Conservation (phyloP, 1,140 invertebrate species). For the Thaumetopoea pityocampa region DNA sequence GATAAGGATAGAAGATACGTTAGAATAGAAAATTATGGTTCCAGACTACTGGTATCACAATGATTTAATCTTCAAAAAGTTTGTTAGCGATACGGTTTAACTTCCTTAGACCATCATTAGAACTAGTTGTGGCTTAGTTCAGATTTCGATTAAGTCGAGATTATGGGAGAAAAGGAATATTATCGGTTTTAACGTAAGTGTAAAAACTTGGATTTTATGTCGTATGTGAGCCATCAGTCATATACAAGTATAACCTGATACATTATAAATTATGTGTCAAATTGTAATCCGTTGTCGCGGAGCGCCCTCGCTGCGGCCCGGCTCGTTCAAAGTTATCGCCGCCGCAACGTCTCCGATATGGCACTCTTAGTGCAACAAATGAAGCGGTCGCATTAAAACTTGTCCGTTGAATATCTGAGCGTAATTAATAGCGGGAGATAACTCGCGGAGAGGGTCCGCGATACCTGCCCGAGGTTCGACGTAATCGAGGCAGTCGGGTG, state of each 20-base stretch:
- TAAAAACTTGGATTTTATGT: slow-evolving; percentile 35
- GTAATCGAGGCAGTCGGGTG: slow-evolving; percentile 55
- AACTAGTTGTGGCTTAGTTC: no score
- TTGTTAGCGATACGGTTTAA: no score
- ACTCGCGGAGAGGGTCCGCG: slow-evolving; percentile 50
- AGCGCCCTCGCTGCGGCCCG: neutral
- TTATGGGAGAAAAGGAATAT: no score
- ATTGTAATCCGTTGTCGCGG: slow-evolving; percentile 15
- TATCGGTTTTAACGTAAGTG: no score
- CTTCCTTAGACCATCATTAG: no score
- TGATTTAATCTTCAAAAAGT: no score
- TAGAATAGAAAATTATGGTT: no score
- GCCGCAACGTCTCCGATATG: slow-evolving; percentile 58
- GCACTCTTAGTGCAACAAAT: slow-evolving; percentile 66
- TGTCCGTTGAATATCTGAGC: slow-evolving; percentile 64
- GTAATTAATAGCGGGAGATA: slow-evolving; percentile 73
- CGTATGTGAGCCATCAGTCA: slow-evolving; percentile 44
- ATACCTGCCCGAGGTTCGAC: slow-evolving; percentile 43
- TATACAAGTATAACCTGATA: slow-evolving; percentile 34
- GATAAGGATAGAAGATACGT: no score
- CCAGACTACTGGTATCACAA: no score
- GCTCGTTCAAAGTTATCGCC: slow-evolving; percentile 57
- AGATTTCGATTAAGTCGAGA: no score
- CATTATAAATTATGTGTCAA: slow-evolving; percentile 26
- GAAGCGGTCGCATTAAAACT: slow-evolving; percentile 74